Evolutionary conservation across 2,113 vertebrate genomes (phyloP).

Genomic region (Toxostoma redivivum): DNA sequence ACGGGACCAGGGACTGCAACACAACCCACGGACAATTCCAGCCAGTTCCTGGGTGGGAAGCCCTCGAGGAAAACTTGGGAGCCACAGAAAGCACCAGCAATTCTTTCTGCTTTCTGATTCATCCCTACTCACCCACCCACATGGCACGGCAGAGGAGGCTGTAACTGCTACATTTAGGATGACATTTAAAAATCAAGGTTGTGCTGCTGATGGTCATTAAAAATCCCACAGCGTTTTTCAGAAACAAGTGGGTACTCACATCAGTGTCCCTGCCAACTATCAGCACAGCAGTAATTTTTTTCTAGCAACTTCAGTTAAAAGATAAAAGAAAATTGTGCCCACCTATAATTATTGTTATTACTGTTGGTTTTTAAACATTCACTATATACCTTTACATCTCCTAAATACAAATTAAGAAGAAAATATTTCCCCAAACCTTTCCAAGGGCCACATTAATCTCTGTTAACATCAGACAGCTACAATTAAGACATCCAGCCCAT

Average conservation of each 20-base stretch:
- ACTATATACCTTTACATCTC: neutral
- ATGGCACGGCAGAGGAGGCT: neutral
- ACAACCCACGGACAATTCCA: neutral
- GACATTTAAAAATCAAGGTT: constrained; percentile 61
- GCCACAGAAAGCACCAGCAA: constrained; percentile 3
- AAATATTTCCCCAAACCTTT: neutral
- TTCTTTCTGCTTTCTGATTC: constrained; percentile 51
- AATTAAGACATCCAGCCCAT: neutral
- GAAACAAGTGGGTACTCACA: neutral
- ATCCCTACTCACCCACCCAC: constrained; percentile 36
- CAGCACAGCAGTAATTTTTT: constrained; percentile 9
- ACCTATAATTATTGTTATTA: constrained; percentile 21
- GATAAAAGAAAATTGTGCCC: neutral
- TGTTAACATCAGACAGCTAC: neutral
- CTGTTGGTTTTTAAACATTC: neutral
- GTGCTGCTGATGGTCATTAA: constrained; percentile 48
- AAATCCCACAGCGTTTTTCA: constrained; percentile 30
- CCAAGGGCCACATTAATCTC: neutral
- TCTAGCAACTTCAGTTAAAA: neutral
- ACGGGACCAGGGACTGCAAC: neutral
- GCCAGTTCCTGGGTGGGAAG: neutral
- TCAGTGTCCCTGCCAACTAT: neutral
- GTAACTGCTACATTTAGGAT: constrained; percentile 43
- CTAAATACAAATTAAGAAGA: neutral
- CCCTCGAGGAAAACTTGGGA: constrained; percentile 30